phyloP scores from a whole-genome alignment of 1,140 invertebrate species.

The Halesus radiatus region DNA sequence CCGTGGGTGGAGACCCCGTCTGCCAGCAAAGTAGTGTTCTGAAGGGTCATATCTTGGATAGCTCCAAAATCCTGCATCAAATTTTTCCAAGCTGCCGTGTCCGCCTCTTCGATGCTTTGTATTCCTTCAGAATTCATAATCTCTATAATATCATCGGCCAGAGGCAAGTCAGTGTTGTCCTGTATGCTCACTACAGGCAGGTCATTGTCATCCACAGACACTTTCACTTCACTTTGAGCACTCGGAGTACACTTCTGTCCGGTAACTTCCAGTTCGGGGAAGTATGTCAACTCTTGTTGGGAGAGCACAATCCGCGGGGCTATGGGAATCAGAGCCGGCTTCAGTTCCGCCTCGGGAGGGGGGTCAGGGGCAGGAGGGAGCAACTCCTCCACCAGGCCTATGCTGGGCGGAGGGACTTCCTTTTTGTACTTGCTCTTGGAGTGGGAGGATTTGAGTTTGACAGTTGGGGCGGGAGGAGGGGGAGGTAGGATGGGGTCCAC shows the following conservation, averaged over 20 bases:
- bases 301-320: slow-evolving; percentile 47
- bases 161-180: slow-evolving; percentile 65
- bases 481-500: slow-evolving; percentile 52
- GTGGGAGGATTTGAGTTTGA: slow-evolving; percentile 58
- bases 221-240: slow-evolving; percentile 64
- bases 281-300: slow-evolving; percentile 57
- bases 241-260: slow-evolving; percentile 65
- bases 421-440: slow-evolving; percentile 65
- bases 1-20: slow-evolving; percentile 61
- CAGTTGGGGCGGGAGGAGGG: slow-evolving; percentile 60
- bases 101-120: slow-evolving; percentile 62
- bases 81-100: slow-evolving; percentile 67
- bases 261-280: slow-evolving; percentile 63
- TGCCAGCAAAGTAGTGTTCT: slow-evolving; percentile 62
- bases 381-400: slow-evolving; percentile 64
- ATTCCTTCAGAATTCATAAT: slow-evolving; percentile 70
- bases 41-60: slow-evolving; percentile 66
- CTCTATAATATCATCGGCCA: slow-evolving; percentile 67
- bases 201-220: slow-evolving; percentile 65
- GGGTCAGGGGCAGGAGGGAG: slow-evolving; percentile 58
- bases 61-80: slow-evolving; percentile 67
- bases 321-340: slow-evolving; percentile 61
- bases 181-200: slow-evolving; percentile 69
- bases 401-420: slow-evolving; percentile 60
- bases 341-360: slow-evolving; percentile 57